Base-by-base conservation (phyloP, 1,140 invertebrate genomes). In the Chrysoperla carnea region DNA sequence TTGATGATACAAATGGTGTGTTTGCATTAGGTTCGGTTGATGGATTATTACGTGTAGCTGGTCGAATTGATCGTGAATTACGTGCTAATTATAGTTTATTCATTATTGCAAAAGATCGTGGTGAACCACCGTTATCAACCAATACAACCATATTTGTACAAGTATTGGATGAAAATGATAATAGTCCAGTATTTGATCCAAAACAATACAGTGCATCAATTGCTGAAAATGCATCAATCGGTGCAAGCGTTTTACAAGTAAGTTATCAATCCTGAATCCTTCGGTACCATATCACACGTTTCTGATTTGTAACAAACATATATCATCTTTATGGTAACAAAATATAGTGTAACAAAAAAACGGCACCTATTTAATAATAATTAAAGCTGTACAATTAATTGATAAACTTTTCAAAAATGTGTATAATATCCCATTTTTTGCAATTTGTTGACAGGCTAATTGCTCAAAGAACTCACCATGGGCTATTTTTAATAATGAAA, bases 161-260 rank as follows among this genome's bases (percentile, higher is more conserved):
- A 39, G 74, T 97, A 28, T 62, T 86, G 17, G 92, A 96, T 58
- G 84, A 88, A 57, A 97, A 96, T 60, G 92, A 96, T 60, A 94
- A 96, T 59, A 80, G 78, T 46, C 92, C 93, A 0, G 70, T 84
- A 6, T 96, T 96, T 62, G 79, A 87, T 58, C 84, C 84, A 0
- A 77, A 78, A 50, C 79, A 85, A 50, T 96, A 95, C 55, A 84
- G 79, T 31, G 79, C 84, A 1, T 82, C 79, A 0, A 78, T 95
- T 7, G 76, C 84, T 2, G 93, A 97, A 63, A 91, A 95, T 63
- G 83, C 88, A n/a, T 83, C 79, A 47, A 86, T 94, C 44, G 91
- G 91, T 1, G 80, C 84, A 2, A 91, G 81, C 52, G 81, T 96
- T 0, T 60, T 93, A 1, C 82, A 88, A 68, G 82, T 84, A 58